A percentile compares a stretch with the other conserved stretches of the same genome.
Conservation (phyloP, 1,140 invertebrate species). For the Sinonovacula constricta region DNA sequence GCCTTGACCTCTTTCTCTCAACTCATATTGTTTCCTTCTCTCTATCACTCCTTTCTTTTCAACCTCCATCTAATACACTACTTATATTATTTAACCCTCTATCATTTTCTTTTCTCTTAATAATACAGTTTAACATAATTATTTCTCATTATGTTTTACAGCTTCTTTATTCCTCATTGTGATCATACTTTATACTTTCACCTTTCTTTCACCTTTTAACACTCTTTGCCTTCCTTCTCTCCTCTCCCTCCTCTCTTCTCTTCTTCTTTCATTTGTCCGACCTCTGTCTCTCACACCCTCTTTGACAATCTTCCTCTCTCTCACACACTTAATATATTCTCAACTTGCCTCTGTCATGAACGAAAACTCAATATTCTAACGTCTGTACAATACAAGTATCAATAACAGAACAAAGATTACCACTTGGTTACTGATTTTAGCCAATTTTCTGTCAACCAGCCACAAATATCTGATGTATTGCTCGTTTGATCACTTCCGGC, state of each 20-base stretch:
- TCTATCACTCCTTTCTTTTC: neutral
- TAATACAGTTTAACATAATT: neutral
- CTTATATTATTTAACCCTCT: neutral
- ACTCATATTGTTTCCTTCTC: neutral
- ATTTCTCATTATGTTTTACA: neutral
- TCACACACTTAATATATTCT: no score
- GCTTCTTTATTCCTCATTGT: no score
- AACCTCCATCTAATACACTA: neutral
- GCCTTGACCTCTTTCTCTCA: no score
- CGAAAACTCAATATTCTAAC: no score
- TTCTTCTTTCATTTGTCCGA: neutral
- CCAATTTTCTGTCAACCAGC: no score
- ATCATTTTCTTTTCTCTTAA: neutral
- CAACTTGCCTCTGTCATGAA: no score
- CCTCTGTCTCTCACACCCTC: neutral
- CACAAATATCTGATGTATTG: no score
- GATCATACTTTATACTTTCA: neutral
- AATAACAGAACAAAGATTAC: no score
- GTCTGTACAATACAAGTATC: no score
- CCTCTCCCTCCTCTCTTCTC: constrained; percentile 1
- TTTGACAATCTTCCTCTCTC: neutral
- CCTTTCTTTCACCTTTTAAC: neutral
- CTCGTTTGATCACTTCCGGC: no score
- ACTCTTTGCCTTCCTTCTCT: neutral
- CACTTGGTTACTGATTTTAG: no score